Evolutionary conservation across 2,888 invertebrate species (phyloP).

Genomic region (Drosophila paracracens): DNA sequence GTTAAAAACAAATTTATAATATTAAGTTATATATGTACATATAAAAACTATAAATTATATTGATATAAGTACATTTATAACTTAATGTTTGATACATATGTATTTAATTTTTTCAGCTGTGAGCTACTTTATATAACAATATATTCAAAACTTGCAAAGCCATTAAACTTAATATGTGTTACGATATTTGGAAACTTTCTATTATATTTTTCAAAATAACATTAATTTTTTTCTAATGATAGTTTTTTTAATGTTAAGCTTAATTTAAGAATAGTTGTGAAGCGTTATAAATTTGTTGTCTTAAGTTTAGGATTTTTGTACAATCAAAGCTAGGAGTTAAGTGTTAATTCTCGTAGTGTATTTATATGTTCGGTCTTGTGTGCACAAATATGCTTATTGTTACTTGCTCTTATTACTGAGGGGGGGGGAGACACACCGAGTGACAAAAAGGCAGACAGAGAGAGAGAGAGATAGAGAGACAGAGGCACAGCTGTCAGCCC

Average conservation of each 20-base stretch:
- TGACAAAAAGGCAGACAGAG: not conserved
- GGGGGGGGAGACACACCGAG: not conserved
- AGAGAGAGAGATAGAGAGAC: not conserved
- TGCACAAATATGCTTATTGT: not conserved
- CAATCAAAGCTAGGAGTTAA: not conserved
- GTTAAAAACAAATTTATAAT: not conserved
- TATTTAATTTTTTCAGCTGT: not conserved
- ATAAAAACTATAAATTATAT: no score
- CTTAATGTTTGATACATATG: not conserved
- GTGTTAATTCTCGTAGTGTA: conserved; percentile 6
- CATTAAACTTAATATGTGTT: not conserved
- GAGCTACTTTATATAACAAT: not conserved
- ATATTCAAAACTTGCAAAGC: not conserved
- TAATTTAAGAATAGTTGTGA: not conserved
- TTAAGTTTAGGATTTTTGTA: not conserved
- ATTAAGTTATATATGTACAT: not conserved
- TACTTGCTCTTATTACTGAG: conserved; percentile 37
- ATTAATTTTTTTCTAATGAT: not conserved
- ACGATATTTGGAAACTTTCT: not conserved
- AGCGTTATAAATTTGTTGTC: not conserved
- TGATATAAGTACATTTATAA: no score
- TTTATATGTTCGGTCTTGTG: not conserved
- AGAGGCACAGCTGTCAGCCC: conserved; percentile 39
- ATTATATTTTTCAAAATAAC: not conserved
- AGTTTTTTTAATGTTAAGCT: not conserved